These are phyloP conservation scores for Pseudomyrmex concolor DNA, from an alignment of 1,140 invertebrate species.

Conservation along the genomic window DNA sequence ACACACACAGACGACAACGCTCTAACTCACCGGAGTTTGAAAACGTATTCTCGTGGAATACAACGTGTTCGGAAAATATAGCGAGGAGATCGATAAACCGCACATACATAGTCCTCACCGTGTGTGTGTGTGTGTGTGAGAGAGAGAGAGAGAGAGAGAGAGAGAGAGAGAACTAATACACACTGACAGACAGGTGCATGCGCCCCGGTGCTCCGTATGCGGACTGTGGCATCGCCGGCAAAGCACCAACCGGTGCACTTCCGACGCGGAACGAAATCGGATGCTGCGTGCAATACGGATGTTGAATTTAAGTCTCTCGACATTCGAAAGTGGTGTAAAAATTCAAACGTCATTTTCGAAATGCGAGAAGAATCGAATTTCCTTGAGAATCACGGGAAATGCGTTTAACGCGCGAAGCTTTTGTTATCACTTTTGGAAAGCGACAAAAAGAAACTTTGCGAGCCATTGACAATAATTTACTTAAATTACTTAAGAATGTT, in stretches of 20 bases:
- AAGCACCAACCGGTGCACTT: too few relatives aligned
- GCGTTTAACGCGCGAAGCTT: too few relatives aligned
- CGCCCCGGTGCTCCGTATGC: slow-evolving; percentile 12
- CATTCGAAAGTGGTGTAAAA: too few relatives aligned
- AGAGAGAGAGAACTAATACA: neutral
- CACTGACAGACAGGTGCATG: slow-evolving; percentile 40
- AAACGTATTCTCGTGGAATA: neutral
- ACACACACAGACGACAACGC: neutral
- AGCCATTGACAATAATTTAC: too few relatives aligned
- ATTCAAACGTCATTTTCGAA: too few relatives aligned
- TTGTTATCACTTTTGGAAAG: too few relatives aligned
- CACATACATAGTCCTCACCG: slow-evolving; percentile 5
- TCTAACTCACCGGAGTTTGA: neutral
- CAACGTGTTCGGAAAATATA: slow-evolving; percentile 45
- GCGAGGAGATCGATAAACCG: slow-evolving; percentile 45
- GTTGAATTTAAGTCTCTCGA: neutral
- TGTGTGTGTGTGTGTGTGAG: too few relatives aligned
- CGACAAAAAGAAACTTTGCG: too few relatives aligned
- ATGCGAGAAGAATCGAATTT: too few relatives aligned
- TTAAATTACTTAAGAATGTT: too few relatives aligned
- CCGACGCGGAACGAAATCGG: slow-evolving; percentile 5
- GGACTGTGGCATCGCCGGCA: neutral
- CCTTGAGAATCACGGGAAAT: too few relatives aligned
- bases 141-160: too few relatives aligned
- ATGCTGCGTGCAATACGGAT: neutral